Evolutionary conservation across 2,113 vertebrate species (phyloP), one percentile per base, ranked within the genome.

Genomic region (Genyomyrus donnyi): DNA sequence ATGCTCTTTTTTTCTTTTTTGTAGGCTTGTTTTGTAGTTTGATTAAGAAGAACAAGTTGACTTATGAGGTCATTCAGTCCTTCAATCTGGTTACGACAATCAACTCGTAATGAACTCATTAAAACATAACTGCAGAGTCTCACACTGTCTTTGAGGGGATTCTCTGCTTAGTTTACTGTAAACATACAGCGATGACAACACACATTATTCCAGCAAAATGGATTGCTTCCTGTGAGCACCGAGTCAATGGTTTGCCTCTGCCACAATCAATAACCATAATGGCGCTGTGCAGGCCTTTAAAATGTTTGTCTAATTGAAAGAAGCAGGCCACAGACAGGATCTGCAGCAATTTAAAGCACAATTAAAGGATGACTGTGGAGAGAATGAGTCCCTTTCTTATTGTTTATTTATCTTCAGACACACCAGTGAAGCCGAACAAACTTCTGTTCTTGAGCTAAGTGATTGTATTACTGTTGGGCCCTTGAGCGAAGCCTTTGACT

Each of bases 261-360:
- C 46, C 62, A 45, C 49, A 80, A 90, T 90, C 89, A 80, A 87
- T 90, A 77, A 77, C 31, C 85, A 88, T 88, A 90, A 90, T 53
- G 77, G 27, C 2, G 24, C 89, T 53, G 85, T 52, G 35, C 85
- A 50, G 66, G 66, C 42, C 46, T 39, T 77, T 52, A 74, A n/a
- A 90, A 90, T 90, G 62, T 85, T 87, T 80, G 86, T 88, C 45
- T 88, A 90, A 90, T 88, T 90, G 85, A 88, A 90, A 52, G 62
- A 70, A 88, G 52, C 48, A 77, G 49, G 46, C 62, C 89, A 27
- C n/a, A 11, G 21, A 90, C 85, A 77, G 66, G 58, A 77, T 77
- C 85, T 19, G 21, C 62, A 50, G 62, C 39, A 66, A 74, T 45
- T 88, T 88, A 24, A 90, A 87, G 46, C 4, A 15, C 62, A 90